Base-by-base conservation (phyloP, 92 coral and sea anemone genomes). In the Epizoanthus rinbou region DNA sequence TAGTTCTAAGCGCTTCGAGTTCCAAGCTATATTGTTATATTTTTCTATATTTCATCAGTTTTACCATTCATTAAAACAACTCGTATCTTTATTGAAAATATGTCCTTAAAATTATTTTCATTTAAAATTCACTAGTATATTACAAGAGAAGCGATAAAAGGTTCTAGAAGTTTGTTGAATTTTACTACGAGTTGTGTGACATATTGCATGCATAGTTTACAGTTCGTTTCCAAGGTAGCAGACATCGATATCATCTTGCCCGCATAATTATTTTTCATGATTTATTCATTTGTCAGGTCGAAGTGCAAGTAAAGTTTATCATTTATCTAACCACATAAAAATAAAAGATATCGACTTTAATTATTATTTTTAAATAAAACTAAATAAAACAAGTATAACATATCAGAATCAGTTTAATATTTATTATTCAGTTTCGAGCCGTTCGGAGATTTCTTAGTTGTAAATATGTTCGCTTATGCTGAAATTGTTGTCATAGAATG, bases 201-300 rank as follows among this genome's bases (percentile, higher is more conserved):
- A 78, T 23, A 8, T 57, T 60, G 64, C 28, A 64, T 60, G 64
- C 28, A 64, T 64, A 6, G 81, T 76, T 35, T 76, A 76, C 66
- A 28, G 19, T 35, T 63, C 71, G 82, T 78, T 59, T 62, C 71
- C 82, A 60, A 78, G 82, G 82, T 28, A 78, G 72, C 82, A 6
- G 25, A 13, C 33, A 14, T 16, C 11, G 65, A 62, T 39, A 31
- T 57, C 57, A 24, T n/a, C 22, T 78, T 78, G 35, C 58, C 68
- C 39, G 82, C 70, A 78, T 78, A 78, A 78, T 78, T 78, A 67
- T 67, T 67, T 58, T 11, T 47, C 19, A 23, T 59, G 37, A 59
- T 41, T 71, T 71, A 71, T 45, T 41, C 76, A 43, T 3, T 23
- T 43, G n/a, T 39, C 53, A 11, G 53, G 53, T 65, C 45, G 39